phyloP scores from a whole-genome alignment of 2,113 vertebrate species.

The Sphyrna mokarran region DNA sequence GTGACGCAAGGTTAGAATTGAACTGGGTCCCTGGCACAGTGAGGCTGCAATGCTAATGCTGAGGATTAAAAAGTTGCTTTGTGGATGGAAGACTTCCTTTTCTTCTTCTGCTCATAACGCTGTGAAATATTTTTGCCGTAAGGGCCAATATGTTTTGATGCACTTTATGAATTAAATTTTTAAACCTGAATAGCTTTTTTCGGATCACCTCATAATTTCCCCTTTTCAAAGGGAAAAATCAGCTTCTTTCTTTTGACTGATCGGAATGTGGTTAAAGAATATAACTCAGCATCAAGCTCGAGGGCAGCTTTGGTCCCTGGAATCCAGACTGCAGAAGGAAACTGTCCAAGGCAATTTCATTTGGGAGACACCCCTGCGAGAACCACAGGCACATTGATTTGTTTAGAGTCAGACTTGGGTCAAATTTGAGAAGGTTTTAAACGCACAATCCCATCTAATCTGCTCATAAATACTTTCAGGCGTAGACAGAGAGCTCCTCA shows the following conservation, averaged over 20 bases:
- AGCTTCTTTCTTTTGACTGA: not conserved
- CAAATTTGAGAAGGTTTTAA: slow-evolving; percentile 18
- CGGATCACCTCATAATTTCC: not conserved
- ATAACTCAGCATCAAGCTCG: not conserved
- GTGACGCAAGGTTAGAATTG: too few relatives aligned
- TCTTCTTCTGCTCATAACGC: too few relatives aligned
- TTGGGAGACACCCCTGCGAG: not conserved
- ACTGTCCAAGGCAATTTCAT: not conserved
- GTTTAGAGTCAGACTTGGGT: not conserved
- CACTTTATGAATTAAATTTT: not conserved
- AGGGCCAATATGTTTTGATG: not conserved
- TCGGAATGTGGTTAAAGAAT: not conserved
- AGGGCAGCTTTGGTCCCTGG: not conserved
- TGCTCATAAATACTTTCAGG: not conserved
- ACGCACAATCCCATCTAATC: not conserved
- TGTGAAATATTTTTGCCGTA: not conserved
- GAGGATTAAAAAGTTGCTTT: too few relatives aligned
- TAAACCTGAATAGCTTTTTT: not conserved
- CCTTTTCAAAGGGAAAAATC: not conserved
- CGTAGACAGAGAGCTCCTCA: not conserved
- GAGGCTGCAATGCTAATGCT: too few relatives aligned
- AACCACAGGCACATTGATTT: not conserved
- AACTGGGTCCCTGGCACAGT: too few relatives aligned
- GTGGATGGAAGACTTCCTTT: too few relatives aligned
- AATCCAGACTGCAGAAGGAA: not conserved